Conservation (phyloP, 2,113 vertebrate species). For the Tetraodon nigroviridis region DNA sequence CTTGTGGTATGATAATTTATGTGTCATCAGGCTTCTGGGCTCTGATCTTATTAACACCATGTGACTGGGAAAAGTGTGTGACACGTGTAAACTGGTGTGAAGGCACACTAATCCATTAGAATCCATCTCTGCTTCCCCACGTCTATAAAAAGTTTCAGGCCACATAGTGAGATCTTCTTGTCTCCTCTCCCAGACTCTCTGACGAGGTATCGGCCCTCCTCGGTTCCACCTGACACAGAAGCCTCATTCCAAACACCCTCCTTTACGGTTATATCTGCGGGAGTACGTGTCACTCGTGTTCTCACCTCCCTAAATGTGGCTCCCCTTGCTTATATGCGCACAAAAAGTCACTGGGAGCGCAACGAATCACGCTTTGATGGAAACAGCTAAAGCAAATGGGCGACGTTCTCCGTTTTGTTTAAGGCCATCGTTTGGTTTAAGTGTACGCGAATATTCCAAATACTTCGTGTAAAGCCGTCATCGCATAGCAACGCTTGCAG, state of each 20-base stretch:
- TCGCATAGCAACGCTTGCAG: slow-evolving; percentile 37
- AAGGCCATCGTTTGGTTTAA: slow-evolving; percentile 31
- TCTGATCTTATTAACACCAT: neutral
- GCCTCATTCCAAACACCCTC: slow-evolving; percentile 56
- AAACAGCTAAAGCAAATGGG: slow-evolving; percentile 11
- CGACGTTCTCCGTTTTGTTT: slow-evolving; percentile 6
- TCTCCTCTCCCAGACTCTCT: slow-evolving; percentile 63
- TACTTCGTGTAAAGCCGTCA: slow-evolving; percentile 33
- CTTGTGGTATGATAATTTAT: too few relatives aligned
- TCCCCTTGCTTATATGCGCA: slow-evolving; percentile 28
- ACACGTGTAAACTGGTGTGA: slow-evolving; percentile 5
- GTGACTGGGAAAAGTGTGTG: slow-evolving; percentile 4
- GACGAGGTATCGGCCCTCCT: slow-evolving; percentile 68
- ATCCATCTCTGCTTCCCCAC: slow-evolving; percentile 46
- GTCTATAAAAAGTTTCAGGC: slow-evolving; percentile 66
- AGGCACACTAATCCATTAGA: slow-evolving; percentile 42
- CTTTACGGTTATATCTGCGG: slow-evolving; percentile 34
- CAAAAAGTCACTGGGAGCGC: neutral
- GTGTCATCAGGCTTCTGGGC: too few relatives aligned
- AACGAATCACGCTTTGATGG: neutral
- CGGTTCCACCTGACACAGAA: slow-evolving; percentile 64
- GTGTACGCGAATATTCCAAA: slow-evolving; percentile 51
- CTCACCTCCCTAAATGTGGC: slow-evolving; percentile 39
- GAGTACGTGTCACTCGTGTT: slow-evolving; percentile 37
- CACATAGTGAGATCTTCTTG: slow-evolving; percentile 61